These are phyloP conservation scores for Phrynocephalus guinanensis DNA, from an alignment of 2,797 vertebrate genomes.

Conservation along the genomic window DNA sequence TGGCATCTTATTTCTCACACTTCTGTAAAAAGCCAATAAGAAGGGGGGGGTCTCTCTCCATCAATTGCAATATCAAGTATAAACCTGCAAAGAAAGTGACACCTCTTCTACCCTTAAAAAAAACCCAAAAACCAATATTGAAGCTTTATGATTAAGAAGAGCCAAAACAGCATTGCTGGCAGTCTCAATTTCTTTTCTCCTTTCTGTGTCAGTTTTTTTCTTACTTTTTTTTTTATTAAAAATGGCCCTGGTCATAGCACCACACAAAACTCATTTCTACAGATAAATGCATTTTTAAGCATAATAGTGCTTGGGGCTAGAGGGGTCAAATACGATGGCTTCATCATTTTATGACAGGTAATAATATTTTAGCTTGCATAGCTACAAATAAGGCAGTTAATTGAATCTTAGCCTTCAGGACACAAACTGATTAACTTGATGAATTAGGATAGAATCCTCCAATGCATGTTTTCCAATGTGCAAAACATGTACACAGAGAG, in stretches of 20 bases:
- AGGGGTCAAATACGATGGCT: constrained; percentile 49
- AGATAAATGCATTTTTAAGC: constrained; percentile 39
- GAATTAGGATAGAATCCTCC: background rate
- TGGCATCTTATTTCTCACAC: too few relatives aligned
- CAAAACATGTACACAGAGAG: background rate
- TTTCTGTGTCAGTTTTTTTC: constrained; percentile 26
- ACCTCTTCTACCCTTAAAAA: too few relatives aligned
- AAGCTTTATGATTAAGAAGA: constrained; percentile 18
- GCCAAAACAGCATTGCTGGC: constrained; percentile 26
- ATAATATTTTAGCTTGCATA: constrained; percentile 45
- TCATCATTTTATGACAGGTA: constrained; percentile 43
- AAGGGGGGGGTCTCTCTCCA: background rate
- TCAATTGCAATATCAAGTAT: background rate
- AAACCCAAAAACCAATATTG: too few relatives aligned
- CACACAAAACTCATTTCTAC: constrained; percentile 34
- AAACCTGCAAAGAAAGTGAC: background rate
- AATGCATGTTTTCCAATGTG: background rate
- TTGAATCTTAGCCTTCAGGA: constrained; percentile 15
- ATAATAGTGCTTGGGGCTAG: constrained; percentile 30
- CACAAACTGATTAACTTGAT: constrained; percentile 10
- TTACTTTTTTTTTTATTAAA: constrained; percentile 16
- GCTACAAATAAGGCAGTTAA: constrained; percentile 38
- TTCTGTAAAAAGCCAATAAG: background rate
- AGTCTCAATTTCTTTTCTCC: constrained; percentile 30
- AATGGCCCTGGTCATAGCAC: background rate